A percentile compares a stretch with the other conserved stretches of the same genome.
These are phyloP conservation scores for Rhynchonycteris naso DNA, from an alignment of 2,797 vertebrate genomes.

Conservation along the genomic window DNA sequence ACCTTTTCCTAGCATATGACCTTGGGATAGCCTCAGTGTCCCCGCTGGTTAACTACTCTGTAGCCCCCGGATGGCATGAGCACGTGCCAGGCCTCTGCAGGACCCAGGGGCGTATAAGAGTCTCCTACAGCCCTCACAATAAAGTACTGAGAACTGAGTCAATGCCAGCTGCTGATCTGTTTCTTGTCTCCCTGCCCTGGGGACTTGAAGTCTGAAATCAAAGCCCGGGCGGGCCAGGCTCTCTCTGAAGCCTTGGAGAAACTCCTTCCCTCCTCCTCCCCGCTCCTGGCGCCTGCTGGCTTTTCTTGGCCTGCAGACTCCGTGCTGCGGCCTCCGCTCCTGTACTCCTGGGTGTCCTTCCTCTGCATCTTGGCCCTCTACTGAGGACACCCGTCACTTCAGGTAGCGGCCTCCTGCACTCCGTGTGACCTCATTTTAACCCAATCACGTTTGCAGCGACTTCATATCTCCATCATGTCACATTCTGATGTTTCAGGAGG, in stretches of 20 bases:
- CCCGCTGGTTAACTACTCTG: neutral
- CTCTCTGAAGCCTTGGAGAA: too few relatives aligned
- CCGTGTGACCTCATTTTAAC: neutral
- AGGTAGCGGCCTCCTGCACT: neutral
- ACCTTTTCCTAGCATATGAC: neutral
- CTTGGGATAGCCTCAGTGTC: neutral
- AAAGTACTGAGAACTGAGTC: too few relatives aligned
- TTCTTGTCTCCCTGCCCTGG: neutral
- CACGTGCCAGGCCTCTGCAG: too few relatives aligned
- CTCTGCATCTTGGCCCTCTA: neutral
- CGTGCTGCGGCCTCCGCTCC: too few relatives aligned
- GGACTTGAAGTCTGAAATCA: neutral
- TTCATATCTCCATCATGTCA: neutral
- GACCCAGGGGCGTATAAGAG: accelerated
- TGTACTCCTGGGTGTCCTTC: too few relatives aligned
- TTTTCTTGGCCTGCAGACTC: too few relatives aligned
- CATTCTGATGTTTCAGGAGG: neutral
- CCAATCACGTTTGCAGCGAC: too few relatives aligned
- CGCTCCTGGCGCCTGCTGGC: neutral
- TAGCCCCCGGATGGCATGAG: too few relatives aligned
- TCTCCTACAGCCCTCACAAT: neutral
- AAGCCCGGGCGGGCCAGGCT: accelerated
- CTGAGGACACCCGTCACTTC: accelerated
- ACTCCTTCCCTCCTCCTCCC: accelerated
- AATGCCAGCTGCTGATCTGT: too few relatives aligned